Conservation (phyloP, 2,888 invertebrate genomes). For the Drosophila paramelanica region DNA sequence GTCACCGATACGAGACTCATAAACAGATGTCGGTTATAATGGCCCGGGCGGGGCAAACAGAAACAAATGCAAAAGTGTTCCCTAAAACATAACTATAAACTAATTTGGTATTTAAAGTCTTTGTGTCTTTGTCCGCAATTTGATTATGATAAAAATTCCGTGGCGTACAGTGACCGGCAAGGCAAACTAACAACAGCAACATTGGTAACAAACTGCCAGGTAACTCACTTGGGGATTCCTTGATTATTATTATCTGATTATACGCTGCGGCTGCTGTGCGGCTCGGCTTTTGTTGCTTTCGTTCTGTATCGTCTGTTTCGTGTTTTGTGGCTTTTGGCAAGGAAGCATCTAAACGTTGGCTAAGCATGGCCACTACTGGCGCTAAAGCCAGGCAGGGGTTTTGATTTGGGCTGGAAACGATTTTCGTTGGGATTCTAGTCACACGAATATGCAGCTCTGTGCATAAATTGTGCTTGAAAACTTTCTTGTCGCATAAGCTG, state of each 20-base stretch:
- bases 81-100: slow-evolving; percentile 77
- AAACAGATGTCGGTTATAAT: slow-evolving; percentile 57
- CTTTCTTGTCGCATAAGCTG: slow-evolving; percentile 18
- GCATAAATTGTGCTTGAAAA: slow-evolving; percentile 52
- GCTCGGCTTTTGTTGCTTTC: slow-evolving; percentile 30
- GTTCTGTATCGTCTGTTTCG: slow-evolving; percentile 19
- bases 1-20: slow-evolving; percentile 78
- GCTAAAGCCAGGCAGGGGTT: slow-evolving; percentile 33
- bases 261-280: slow-evolving; percentile 38
- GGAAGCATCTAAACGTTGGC: slow-evolving; percentile 77
- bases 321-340: slow-evolving; percentile 42
- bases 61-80: slow-evolving; percentile 60
- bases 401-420: slow-evolving; percentile 19
- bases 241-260: slow-evolving; percentile 25
- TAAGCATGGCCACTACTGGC: slow-evolving; percentile 70
- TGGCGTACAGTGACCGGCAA: slow-evolving; percentile 43
- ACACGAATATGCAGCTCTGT: slow-evolving; percentile 60
- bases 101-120: slow-evolving; percentile 81
- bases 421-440: slow-evolving; percentile 26
- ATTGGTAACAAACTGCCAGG: slow-evolving; percentile 48
- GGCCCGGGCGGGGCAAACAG: slow-evolving; percentile 50
- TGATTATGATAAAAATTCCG: slow-evolving; percentile 58
- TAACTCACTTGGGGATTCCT: slow-evolving; percentile 45
- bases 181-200: slow-evolving; percentile 67
- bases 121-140: slow-evolving; percentile 69